Base-by-base conservation (phyloP, 2,888 invertebrate species). In the Patella ulyssiponensis region DNA sequence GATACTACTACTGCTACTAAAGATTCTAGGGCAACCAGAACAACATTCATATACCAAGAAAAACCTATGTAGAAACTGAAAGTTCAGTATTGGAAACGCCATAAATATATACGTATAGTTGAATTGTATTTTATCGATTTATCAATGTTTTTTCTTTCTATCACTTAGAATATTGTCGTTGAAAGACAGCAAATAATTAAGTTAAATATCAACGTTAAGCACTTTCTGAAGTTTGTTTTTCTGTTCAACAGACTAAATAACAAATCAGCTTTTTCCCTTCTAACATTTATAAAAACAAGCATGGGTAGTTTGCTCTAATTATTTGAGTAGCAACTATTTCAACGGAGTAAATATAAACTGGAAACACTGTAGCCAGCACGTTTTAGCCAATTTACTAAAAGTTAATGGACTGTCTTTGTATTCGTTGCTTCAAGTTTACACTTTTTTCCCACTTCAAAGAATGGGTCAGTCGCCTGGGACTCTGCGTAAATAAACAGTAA, bases 401-500 rank as follows among this genome's bases (percentile, higher is more conserved):
- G 64, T 64, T 64, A 64, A 64, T 64, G 64, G 64, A 64, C 64
- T 23, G 64, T 64, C 64, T 64, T 64, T 64, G 23, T 64, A 64
- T 64, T 23, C 23, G 11, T 23, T 23, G 14, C 11, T 64, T 64
- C 23, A 20, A 64, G 64, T 64, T 64, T 64, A 64, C 64, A 64
- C 23, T 23, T 64, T 64, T 20, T 64, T 23, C 23, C 23, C 64
- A 64, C 64, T 64, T 64, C 64, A 64, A 64, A 64, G 64, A 64
- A 23, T 64, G 20, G 64, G 64, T 64, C 64, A 64, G 64, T 23
- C 64, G 23, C 20, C 64, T 64, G 20, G 64, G 64, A 64, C 64
- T n/a, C 23, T 64, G 23, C 20, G 23, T 23, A 64, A 64, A 64
- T 64, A 64, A 23, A 20, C 20, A 64, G 20, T 64, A 64, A 64